Evolutionary conservation across 2,888 invertebrate species (phyloP), one percentile per base, ranked within the genome.

Genomic region (Meiosimyza decipiens): DNA sequence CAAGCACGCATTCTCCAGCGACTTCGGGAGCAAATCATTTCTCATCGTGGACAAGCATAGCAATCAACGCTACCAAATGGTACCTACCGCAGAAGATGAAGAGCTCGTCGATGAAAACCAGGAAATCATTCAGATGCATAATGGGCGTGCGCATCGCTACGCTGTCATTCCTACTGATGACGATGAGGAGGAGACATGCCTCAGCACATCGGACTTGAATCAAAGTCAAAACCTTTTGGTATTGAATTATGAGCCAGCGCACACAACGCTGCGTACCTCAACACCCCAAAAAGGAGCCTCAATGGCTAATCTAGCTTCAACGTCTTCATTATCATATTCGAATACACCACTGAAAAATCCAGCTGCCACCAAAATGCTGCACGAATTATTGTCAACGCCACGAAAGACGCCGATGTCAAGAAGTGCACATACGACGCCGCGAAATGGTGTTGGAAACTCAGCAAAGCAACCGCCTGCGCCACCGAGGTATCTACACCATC

Each of bases 371-470:
- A 93, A 93, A 80, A 94, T 92, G 80, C 86, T 94, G 0, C 93
- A 94, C 83, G 94, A 94, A 79, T 83, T 94, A 4, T 82, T 94
- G 0, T 91, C 92, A 1, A 94, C 94, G 0, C 94, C 94, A 0
- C 88, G 91, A 33, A 93, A 93, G 80, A 84, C 88, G 55, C 90
- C 76, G 86, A 89, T 79, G 84, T 89, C 87, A 51, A 85, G 88
- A 2, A 74, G 77, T 60, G 79, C 79, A 6, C 80, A 78, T 64
- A 79, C 80, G 22, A 83, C 83, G 40, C 82, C 83, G 51, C 81
- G 82, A 18, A 82, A 82, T 71, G 79, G 79, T 6, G 78, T 78
- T 82, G 80, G 74, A 76, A 79, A 79, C 77, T 12, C 73, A 74
- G 9, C 76, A 9, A 71, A 1, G 69, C 73, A 71, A 70, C 79